These are phyloP conservation scores for Polydrusus tereticollis DNA, from an alignment of 2,888 invertebrate genomes.

Conservation along the genomic window DNA sequence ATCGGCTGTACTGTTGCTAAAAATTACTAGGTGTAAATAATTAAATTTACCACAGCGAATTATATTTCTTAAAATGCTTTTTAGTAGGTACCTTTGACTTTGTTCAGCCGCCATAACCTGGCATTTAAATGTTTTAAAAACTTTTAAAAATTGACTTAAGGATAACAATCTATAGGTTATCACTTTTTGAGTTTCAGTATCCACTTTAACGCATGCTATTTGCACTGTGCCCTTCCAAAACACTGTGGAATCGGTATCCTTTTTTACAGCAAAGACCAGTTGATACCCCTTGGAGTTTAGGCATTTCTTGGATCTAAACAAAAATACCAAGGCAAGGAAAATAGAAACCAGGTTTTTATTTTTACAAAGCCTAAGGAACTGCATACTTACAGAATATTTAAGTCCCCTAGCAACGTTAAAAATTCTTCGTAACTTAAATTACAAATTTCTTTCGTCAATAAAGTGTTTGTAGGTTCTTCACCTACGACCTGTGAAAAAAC, in stretches of 20 bases:
- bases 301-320: constrained; percentile 73
- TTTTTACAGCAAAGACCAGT: constrained; percentile 75
- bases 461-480: constrained; percentile 56
- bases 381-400: constrained; percentile 73
- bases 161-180: constrained; percentile 73
- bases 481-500: constrained; percentile 37
- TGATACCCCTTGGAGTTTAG: constrained; percentile 74
- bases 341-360: background rate
- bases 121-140: constrained; percentile 71
- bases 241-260: constrained; percentile 74
- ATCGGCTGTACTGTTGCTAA: constrained; percentile 9
- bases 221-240: constrained; percentile 79
- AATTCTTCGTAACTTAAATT: constrained; percentile 72
- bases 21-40: too few species aligned
- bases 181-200: constrained; percentile 69
- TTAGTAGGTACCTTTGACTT: constrained; percentile 54
- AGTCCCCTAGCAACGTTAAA: constrained; percentile 70
- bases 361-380: background rate
- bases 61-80: too few species aligned
- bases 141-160: constrained; percentile 75
- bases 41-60: too few species aligned
- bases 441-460: constrained; percentile 61
- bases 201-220: constrained; percentile 75
- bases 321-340: constrained; percentile 17
- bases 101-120: constrained; percentile 65